phyloP scores from a whole-genome alignment of 2,797 vertebrate genomes.

The Bovichtus diacanthus region DNA sequence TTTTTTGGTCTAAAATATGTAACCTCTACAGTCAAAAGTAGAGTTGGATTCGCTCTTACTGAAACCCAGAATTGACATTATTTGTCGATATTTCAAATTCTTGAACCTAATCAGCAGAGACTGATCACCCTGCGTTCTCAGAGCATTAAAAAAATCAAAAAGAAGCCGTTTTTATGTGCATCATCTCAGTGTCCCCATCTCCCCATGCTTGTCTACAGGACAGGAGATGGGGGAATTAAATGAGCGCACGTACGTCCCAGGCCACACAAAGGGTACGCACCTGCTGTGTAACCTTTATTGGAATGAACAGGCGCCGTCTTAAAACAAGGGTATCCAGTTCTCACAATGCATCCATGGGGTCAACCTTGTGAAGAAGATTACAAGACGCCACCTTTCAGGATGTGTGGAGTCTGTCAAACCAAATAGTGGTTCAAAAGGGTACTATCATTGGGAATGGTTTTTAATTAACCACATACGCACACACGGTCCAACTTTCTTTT shows the following conservation, averaged over 20 bases:
- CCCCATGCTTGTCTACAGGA: no score
- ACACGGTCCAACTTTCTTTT: slow-evolving; percentile 24
- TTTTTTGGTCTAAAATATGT: not conserved
- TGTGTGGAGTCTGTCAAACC: slow-evolving; percentile 6
- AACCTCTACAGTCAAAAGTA: not conserved
- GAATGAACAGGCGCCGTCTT: not conserved
- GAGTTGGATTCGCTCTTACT: not conserved
- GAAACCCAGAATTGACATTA: not conserved
- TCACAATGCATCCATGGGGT: not conserved
- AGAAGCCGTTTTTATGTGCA: no score
- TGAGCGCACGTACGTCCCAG: not conserved
- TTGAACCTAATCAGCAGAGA: not conserved
- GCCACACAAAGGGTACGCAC: not conserved
- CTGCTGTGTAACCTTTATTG: not conserved
- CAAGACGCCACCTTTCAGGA: not conserved
- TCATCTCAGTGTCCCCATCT: no score
- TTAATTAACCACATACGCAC: not conserved
- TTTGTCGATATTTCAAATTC: not conserved
- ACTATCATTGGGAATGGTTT: not conserved
- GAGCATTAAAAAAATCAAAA: no score
- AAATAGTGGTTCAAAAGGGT: slow-evolving; percentile 2
- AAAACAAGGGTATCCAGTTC: not conserved
- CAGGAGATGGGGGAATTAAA: not conserved
- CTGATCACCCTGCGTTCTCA: not conserved
- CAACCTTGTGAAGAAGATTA: not conserved